Conservation (phyloP, 2,888 invertebrate species). For the Scaptodrosophila latifasciaeformis region DNA sequence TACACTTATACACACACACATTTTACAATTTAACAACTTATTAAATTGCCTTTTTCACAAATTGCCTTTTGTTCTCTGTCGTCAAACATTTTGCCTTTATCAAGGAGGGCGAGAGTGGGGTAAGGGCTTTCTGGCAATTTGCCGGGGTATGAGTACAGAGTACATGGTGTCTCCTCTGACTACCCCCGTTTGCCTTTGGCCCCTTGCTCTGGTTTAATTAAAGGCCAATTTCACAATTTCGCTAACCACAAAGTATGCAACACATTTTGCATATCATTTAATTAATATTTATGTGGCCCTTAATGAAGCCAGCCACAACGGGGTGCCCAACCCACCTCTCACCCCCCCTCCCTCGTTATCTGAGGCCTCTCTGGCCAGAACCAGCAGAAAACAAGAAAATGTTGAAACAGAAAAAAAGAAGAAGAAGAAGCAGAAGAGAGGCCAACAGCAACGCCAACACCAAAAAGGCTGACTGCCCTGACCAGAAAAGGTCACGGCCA, state of each 20-base stretch:
- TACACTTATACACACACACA: too few relatives aligned
- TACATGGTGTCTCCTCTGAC: too few relatives aligned
- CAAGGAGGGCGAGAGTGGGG: too few relatives aligned
- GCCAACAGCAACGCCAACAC: constrained; percentile 22
- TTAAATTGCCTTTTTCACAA: constrained; percentile 49
- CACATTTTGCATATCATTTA: constrained; percentile 50
- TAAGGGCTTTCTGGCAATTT: too few relatives aligned
- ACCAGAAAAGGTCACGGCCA: constrained; percentile 60
- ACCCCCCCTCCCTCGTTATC: too few relatives aligned
- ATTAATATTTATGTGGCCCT: constrained; percentile 60
- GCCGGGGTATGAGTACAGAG: too few relatives aligned
- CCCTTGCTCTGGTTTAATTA: neutral
- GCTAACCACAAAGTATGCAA: constrained; percentile 57
- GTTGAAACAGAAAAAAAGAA: too few relatives aligned
- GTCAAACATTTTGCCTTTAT: too few relatives aligned
- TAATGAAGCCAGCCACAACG: constrained; percentile 49
- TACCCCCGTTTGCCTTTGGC: too few relatives aligned
- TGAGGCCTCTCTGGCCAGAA: too few relatives aligned
- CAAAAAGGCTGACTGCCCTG: neutral
- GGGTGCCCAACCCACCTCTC: neutral
- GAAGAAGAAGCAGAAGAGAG: neutral
- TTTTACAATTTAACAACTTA: constrained; percentile 58
- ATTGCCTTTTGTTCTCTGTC: constrained; percentile 36
- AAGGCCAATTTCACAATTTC: constrained; percentile 24
- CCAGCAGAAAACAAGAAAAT: too few relatives aligned